These are phyloP conservation scores for Pachypsylla venusta DNA, from an alignment of 1,140 invertebrate genomes.

Conservation along the genomic window DNA sequence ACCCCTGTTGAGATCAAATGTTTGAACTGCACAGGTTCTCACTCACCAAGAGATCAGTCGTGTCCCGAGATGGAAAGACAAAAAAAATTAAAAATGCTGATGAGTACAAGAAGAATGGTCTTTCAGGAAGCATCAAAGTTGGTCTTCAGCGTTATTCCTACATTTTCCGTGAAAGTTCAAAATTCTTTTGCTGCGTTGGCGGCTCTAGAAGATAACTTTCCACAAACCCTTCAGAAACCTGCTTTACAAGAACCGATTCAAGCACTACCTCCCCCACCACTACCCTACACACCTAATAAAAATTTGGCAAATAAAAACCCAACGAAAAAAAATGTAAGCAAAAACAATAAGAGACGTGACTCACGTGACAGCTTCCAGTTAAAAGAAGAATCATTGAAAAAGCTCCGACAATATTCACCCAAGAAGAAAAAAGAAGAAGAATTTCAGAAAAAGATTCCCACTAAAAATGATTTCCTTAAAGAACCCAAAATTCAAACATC, in stretches of 20 bases:
- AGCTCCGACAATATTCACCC: no score
- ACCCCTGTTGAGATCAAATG: neutral
- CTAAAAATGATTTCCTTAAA: no score
- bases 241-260: neutral
- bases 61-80: neutral
- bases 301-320: no score
- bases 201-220: neutral
- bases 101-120: neutral
- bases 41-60: neutral
- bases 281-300: neutral
- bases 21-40: neutral
- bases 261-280: neutral
- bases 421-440: no score
- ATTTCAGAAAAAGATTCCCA: no score
- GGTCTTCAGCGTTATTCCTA: neutral
- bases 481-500: no score
- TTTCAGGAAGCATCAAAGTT: neutral
- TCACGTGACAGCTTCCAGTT: no score
- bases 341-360: no score
- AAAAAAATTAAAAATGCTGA: neutral
- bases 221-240: neutral
- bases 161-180: neutral
- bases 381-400: no score
- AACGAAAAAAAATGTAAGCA: no score
- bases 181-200: neutral